Percentiles rank a stretch among this genome's conserved stretches.
phyloP scores from a whole-genome alignment of 2,888 invertebrate species.

The Eristalis intricaria region DNA sequence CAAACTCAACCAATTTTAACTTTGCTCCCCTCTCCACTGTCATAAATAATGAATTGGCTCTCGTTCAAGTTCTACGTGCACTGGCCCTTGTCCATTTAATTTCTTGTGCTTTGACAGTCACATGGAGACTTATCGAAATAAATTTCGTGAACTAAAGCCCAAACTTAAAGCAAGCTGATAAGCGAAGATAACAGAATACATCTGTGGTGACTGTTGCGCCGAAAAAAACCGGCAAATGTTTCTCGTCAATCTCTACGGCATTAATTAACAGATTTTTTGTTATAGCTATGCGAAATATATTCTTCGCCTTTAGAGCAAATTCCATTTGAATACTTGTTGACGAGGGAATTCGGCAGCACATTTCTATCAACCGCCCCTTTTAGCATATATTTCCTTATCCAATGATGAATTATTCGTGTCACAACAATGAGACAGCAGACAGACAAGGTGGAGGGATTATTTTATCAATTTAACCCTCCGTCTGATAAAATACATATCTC shows the following conservation, averaged over 20 bases:
- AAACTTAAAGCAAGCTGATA: background rate
- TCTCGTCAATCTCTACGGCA: background rate
- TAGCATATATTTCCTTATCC: background rate
- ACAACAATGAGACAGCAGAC: too few species aligned
- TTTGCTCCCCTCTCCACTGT: background rate
- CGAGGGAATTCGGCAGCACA: background rate
- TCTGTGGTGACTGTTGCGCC: background rate
- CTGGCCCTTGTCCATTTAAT: background rate
- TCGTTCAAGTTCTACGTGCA: background rate
- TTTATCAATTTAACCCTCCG: background rate
- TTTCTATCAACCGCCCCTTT: background rate
- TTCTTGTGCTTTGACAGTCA: background rate
- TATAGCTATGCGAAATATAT: background rate
- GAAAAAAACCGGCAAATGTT: background rate
- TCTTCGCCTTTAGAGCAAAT: background rate
- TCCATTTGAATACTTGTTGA: background rate
- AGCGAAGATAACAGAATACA: background rate
- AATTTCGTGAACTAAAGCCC: background rate
- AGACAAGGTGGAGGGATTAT: background rate
- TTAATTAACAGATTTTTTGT: background rate
- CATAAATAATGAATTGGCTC: background rate
- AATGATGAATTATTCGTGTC: background rate
- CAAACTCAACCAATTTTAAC: background rate
- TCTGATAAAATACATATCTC: background rate
- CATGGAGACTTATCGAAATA: background rate